These are phyloP conservation scores for Steromphala cineraria DNA, from an alignment of 2,888 invertebrate species.

Conservation along the genomic window DNA sequence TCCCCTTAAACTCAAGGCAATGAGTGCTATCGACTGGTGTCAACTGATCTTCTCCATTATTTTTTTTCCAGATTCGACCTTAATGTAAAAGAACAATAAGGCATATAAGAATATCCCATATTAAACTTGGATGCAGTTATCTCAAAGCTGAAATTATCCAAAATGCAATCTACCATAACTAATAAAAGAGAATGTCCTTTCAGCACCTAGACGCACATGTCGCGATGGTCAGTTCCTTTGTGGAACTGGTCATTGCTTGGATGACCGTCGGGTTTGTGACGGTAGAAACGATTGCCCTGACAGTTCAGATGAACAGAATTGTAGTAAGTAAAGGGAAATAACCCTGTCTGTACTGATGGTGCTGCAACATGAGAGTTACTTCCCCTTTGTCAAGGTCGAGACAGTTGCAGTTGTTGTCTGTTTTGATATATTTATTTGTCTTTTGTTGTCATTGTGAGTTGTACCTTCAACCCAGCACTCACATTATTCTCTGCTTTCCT, in stretches of 20 bases:
- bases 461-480: too few relatives aligned
- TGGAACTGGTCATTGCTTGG: slow-evolving; percentile 82
- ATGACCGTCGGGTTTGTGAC: slow-evolving; percentile 76
- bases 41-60: too few relatives aligned
- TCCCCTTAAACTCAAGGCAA: too few relatives aligned
- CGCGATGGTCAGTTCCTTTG: slow-evolving; percentile 48
- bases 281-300: slow-evolving; percentile 56
- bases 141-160: too few relatives aligned
- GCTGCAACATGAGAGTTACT: slow-evolving; percentile 10
- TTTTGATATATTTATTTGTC: background rate
- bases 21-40: too few relatives aligned
- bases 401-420: slow-evolving; percentile 1
- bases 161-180: background rate
- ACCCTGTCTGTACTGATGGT: background rate
- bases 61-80: too few relatives aligned
- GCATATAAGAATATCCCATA: too few relatives aligned
- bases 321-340: slow-evolving; percentile 1
- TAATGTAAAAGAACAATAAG: too few relatives aligned
- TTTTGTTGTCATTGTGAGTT: background rate
- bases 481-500: too few relatives aligned
- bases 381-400: slow-evolving; percentile 12
- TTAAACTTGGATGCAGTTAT: too few relatives aligned
- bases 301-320: slow-evolving; percentile 55
- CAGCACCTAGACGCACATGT: slow-evolving; percentile 33
- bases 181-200: slow-evolving; percentile 9